Conservation (phyloP, 1,140 invertebrate genomes). For the Neotoxoptera formosana region DNA sequence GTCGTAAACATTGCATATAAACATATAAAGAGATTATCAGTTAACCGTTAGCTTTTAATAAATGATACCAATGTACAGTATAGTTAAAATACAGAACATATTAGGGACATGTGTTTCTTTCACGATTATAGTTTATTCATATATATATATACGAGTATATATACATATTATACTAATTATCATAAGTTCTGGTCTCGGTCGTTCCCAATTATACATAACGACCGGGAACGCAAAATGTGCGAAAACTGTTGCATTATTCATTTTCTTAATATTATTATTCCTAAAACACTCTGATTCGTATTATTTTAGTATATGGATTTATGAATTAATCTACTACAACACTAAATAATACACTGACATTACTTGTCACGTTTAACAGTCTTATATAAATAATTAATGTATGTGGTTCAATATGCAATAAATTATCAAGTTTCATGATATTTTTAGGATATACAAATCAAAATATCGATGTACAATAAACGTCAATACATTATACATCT, state of each 20-base stretch:
- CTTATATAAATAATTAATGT: background rate
- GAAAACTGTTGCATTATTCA: background rate
- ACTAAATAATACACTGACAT: background rate
- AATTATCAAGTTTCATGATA: background rate
- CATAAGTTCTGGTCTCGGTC: background rate
- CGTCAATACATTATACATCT: background rate
- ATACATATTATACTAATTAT: background rate
- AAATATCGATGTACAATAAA: background rate
- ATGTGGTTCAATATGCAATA: background rate
- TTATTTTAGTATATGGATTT: conserved; percentile 1
- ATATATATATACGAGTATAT: background rate
- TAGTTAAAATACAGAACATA: background rate
- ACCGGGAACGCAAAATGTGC: background rate
- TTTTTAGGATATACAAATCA: background rate
- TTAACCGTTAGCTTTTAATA: background rate
- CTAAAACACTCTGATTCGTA: background rate
- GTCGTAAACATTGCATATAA: background rate
- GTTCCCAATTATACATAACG: background rate
- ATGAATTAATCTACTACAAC: background rate
- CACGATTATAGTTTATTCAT: background rate
- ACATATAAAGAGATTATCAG: background rate
- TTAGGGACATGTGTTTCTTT: background rate
- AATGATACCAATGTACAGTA: background rate
- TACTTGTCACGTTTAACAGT: background rate
- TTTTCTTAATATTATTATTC: conserved; percentile 4